A percentile compares a stretch with the other conserved stretches of the same genome.
These are phyloP conservation scores for Aphodius granarius DNA, from an alignment of 2,888 invertebrate species.

Conservation along the genomic window DNA sequence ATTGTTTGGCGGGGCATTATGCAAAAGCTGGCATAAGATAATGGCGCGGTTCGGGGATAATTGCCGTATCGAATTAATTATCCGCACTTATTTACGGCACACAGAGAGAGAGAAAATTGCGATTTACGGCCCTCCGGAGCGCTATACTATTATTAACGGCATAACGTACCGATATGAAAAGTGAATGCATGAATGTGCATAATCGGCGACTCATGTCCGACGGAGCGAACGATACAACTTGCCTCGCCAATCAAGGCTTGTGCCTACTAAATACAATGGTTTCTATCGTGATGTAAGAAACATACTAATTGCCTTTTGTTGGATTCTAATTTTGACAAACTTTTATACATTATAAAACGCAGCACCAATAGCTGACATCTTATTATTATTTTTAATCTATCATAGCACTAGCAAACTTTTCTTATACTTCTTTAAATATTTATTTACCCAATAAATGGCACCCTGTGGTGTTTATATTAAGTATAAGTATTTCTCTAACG, in stretches of 20 bases:
- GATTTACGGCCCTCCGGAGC: not conserved
- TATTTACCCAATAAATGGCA: too few relatives aligned
- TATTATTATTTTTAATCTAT: too few relatives aligned
- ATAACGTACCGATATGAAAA: not conserved
- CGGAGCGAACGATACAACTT: not conserved
- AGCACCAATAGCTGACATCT: too few relatives aligned
- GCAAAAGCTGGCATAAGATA: constrained; percentile 16
- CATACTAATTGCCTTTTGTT: not conserved
- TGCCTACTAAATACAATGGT: not conserved
- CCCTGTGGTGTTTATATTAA: too few relatives aligned
- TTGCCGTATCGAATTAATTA: constrained; percentile 23
- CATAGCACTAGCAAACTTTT: too few relatives aligned
- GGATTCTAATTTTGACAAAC: not conserved
- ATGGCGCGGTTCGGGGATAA: constrained; percentile 19
- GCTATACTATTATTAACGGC: constrained; percentile 13
- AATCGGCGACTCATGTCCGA: not conserved
- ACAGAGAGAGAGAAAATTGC: not conserved
- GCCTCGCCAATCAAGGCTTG: not conserved
- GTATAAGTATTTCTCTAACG: too few relatives aligned
- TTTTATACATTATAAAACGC: too few relatives aligned
- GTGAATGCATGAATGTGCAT: not conserved
- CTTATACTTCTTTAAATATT: too few relatives aligned
- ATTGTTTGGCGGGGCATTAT: constrained; percentile 12
- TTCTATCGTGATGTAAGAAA: not conserved
- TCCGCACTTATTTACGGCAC: constrained; percentile 18